Percentiles rank a stretch among this genome's conserved stretches.
These are phyloP conservation scores for Eucriotettix oculatus DNA, from an alignment of 2,888 invertebrate species.

Conservation along the genomic window DNA sequence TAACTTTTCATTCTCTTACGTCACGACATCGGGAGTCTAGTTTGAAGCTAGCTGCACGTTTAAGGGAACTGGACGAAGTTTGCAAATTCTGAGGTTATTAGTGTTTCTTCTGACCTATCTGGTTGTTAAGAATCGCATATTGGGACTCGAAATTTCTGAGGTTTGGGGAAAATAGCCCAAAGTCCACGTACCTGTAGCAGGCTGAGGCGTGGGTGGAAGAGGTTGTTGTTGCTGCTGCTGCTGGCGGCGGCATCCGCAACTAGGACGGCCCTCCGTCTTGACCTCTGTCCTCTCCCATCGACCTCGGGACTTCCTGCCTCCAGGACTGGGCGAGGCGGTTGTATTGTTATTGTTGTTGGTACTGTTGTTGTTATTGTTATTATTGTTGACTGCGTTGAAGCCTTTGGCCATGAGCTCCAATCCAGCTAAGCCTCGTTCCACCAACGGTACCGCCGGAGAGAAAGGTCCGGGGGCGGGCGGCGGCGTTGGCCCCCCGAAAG, in stretches of 20 bases:
- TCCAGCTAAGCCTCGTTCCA: conserved; percentile 33
- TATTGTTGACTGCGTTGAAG: conserved; percentile 22
- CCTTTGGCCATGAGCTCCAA: conserved; percentile 40
- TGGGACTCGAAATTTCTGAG: no score
- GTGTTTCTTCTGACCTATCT: no score
- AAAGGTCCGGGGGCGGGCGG: conserved; percentile 46
- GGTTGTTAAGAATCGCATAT: no score
- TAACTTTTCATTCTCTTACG: no score
- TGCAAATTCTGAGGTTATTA: no score
- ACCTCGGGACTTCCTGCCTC: not conserved
- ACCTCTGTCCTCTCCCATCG: conserved; percentile 3
- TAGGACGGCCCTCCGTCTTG: conserved; percentile 9
- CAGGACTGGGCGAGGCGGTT: not conserved
- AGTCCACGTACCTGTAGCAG: no score
- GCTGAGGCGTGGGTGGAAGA: no score
- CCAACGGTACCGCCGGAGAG: conserved; percentile 37
- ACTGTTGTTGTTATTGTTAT: conserved; percentile 15
- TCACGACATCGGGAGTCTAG: no score
- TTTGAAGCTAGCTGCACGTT: no score
- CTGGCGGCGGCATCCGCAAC: conserved; percentile 10
- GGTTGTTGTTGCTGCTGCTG: not conserved
- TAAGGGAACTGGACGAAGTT: no score
- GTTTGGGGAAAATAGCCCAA: no score
- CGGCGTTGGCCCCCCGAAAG: conserved; percentile 48
- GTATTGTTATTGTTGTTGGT: not conserved